Percentiles rank a stretch among this genome's conserved stretches.
These are phyloP conservation scores for Musca domestica DNA, from an alignment of 1,140 invertebrate genomes.

Conservation along the genomic window DNA sequence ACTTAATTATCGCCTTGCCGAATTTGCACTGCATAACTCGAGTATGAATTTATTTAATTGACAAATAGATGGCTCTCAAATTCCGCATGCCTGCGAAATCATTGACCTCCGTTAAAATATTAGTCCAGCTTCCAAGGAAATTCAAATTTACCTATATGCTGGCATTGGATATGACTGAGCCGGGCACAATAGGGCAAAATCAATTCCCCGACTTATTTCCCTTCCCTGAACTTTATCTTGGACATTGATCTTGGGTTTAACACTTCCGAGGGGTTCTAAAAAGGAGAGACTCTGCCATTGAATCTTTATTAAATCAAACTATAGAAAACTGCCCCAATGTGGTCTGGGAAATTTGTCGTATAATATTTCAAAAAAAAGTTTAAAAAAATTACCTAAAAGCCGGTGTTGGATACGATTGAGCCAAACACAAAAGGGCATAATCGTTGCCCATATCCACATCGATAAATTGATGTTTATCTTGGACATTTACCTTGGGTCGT, in stretches of 20 bases:
- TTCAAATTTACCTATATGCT: conserved; percentile 66
- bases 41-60: too few relatives aligned
- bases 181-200: conserved; percentile 62
- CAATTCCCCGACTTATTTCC: conserved; percentile 46
- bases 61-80: too few relatives aligned
- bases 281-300: conserved; percentile 11
- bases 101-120: too few relatives aligned
- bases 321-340: conserved; percentile 31
- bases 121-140: too few relatives aligned
- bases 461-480: conserved; percentile 59
- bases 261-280: conserved; percentile 70
- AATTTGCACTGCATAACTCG: too few relatives aligned
- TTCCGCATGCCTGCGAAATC: too few relatives aligned
- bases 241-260: conserved; percentile 66
- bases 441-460: conserved; percentile 62
- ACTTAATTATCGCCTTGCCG: too few relatives aligned
- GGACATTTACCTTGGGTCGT: conserved; percentile 65
- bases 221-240: conserved; percentile 56
- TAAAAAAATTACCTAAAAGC: conserved; percentile 63
- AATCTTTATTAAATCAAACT: neutral
- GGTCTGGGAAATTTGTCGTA: neutral
- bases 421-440: conserved; percentile 60
- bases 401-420: conserved; percentile 70
- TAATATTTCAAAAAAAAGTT: neutral
- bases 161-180: conserved; percentile 69